Evolutionary conservation across 2,113 vertebrate species (phyloP).

Genomic region (Falco punctatus): DNA sequence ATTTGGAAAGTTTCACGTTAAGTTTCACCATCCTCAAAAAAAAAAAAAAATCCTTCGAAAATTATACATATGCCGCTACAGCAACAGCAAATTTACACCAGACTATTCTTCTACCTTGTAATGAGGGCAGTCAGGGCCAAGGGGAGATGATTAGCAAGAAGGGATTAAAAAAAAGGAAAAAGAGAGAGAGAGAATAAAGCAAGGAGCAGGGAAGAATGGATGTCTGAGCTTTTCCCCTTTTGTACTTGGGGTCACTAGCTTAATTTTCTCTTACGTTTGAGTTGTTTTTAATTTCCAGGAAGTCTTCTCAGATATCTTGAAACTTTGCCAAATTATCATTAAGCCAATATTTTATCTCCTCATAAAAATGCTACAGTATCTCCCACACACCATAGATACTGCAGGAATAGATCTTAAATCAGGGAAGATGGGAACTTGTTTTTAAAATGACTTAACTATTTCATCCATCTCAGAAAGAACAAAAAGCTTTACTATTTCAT

Average conservation of each 20-base stretch:
- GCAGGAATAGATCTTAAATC: conserved; percentile 39
- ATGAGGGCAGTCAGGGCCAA: neutral
- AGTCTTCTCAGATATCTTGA: conserved; percentile 61
- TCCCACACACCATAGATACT: neutral
- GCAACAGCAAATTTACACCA: neutral
- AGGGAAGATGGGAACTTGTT: conserved; percentile 51
- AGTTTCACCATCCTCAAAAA: neutral
- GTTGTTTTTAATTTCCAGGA: conserved; percentile 76
- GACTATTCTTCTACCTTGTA: neutral
- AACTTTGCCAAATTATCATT: conserved; percentile 71
- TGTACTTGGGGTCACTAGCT: conserved; percentile 57
- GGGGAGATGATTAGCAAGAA: conserved; percentile 2
- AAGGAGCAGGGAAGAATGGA: conserved; percentile 16
- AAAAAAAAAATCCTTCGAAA: neutral
- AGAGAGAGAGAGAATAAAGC: neutral
- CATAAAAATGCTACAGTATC: conserved; percentile 59
- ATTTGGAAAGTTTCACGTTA: neutral
- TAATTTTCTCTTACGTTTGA: conserved; percentile 69
- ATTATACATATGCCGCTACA: neutral
- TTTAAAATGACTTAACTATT: conserved; percentile 59
- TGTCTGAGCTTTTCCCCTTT: conserved; percentile 61
- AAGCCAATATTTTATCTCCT: conserved; percentile 70
- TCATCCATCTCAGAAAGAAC: conserved; percentile 14
- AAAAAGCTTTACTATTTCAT: neutral
- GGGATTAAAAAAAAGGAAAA: neutral